Evolutionary conservation across 1,140 invertebrate genomes (phyloP).

Genomic region (Odontomachus brunneus): DNA sequence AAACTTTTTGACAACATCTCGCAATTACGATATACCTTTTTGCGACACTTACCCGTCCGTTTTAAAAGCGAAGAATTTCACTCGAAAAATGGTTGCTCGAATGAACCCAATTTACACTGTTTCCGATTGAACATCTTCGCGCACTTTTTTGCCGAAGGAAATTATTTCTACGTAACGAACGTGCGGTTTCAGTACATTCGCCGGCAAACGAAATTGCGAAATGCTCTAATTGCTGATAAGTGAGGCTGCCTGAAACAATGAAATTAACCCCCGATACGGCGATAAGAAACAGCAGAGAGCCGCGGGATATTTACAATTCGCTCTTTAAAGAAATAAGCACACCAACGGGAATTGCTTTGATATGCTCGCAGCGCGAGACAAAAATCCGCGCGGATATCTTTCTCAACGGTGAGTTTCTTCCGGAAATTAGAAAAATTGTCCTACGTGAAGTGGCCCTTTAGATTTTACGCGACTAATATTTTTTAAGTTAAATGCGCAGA

Average conservation of each 20-base stretch:
- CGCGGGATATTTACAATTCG: background rate
- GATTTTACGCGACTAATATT: too few relatives aligned
- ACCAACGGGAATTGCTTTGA: background rate
- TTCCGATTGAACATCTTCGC: conserved; percentile 40
- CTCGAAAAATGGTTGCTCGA: conserved; percentile 36
- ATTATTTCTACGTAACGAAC: conserved; percentile 50
- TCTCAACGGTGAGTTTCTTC: background rate
- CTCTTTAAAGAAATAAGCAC: background rate
- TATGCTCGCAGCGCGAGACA: background rate
- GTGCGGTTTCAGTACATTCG: conserved; percentile 7
- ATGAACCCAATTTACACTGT: conserved; percentile 34
- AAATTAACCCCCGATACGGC: too few relatives aligned
- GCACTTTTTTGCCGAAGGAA: conserved; percentile 36
- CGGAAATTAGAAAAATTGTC: background rate
- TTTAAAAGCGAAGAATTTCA: conserved; percentile 3
- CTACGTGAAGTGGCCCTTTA: too few relatives aligned
- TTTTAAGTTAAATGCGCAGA: background rate
- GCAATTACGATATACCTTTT: conserved; percentile 30
- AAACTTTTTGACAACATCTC: background rate
- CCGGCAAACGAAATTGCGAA: conserved; percentile 24
- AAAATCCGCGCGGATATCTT: background rate
- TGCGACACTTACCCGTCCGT: conserved; percentile 16
- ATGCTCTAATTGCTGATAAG: conserved; percentile 10
- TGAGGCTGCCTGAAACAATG: background rate
- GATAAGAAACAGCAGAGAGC: conserved; percentile 16